A percentile compares a stretch with the other conserved stretches of the same genome.
Evolutionary conservation across 2,888 invertebrate genomes (phyloP).

Genomic region (Prenolepis imparis): DNA sequence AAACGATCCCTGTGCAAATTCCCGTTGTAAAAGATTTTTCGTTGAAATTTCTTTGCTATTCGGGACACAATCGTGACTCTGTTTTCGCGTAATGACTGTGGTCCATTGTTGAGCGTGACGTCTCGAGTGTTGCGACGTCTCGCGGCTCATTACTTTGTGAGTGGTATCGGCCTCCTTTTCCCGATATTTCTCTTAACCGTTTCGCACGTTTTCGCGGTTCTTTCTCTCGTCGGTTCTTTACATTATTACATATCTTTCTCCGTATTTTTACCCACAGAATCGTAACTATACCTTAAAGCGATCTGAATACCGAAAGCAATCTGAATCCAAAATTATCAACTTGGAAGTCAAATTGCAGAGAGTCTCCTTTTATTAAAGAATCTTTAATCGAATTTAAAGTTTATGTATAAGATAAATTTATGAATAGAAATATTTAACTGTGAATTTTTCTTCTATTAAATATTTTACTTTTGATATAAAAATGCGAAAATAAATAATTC

Average conservation of each 20-base stretch:
- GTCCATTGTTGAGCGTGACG: constrained; percentile 73
- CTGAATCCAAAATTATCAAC: neutral
- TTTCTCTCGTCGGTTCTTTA: constrained; percentile 9
- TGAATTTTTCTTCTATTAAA: neutral
- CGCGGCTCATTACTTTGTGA: constrained; percentile 68
- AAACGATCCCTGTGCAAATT: neutral
- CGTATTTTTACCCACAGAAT: neutral
- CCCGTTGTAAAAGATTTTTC: neutral
- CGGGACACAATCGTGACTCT: constrained; percentile 64
- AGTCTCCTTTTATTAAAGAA: neutral
- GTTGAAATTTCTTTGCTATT: constrained; percentile 17
- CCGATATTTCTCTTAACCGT: constrained; percentile 13
- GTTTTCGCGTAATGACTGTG: constrained; percentile 71
- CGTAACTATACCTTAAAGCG: neutral
- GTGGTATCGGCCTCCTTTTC: constrained; percentile 62
- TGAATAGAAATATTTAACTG: neutral
- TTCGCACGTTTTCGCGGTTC: constrained; percentile 30
- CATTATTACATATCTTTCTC: constrained; percentile 21
- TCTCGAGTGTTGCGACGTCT: constrained; percentile 68
- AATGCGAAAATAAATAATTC: neutral
- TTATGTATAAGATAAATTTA: neutral
- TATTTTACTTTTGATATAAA: neutral
- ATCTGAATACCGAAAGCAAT: constrained; percentile 3
- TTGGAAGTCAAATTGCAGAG: neutral
- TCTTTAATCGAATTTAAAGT: neutral